phyloP scores from a whole-genome alignment of 92 coral and sea anemone genomes.

The Umimayanthus chanpuru region DNA sequence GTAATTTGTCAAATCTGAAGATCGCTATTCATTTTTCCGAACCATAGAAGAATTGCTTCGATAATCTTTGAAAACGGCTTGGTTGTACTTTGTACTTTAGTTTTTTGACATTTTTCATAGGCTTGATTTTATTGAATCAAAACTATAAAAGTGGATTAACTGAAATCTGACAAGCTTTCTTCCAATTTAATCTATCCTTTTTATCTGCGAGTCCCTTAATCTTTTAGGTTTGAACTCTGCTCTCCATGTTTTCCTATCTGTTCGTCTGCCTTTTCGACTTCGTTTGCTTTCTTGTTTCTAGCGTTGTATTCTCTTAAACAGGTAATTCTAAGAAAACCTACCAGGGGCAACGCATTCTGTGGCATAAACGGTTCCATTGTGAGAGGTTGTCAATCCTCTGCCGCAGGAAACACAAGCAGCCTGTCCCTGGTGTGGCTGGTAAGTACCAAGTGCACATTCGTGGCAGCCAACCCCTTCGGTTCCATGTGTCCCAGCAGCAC shows the following conservation, averaged over 20 bases:
- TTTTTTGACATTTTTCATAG: no score
- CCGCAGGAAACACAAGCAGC: constrained; percentile 30
- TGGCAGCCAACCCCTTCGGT: constrained; percentile 42
- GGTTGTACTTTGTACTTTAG: no score
- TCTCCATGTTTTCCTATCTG: not conserved
- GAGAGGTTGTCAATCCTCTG: constrained; percentile 34
- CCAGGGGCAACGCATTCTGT: constrained; percentile 32
- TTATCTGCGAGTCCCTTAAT: not conserved
- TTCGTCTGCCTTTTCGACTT: not conserved
- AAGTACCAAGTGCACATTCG: constrained; percentile 48
- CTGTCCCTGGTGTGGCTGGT: constrained; percentile 49
- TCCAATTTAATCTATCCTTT: not conserved
- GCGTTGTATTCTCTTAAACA: not conserved
- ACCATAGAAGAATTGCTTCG: no score
- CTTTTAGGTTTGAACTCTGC: not conserved
- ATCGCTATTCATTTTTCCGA: no score
- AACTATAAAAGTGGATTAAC: not conserved
- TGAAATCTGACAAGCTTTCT: not conserved
- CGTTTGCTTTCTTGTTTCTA: not conserved
- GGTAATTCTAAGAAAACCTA: not conserved
- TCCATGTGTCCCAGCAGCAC: constrained; percentile 52
- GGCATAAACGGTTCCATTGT: constrained; percentile 32
- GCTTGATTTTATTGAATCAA: no score
- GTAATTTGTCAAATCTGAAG: no score
- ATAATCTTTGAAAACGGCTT: no score